Percentiles rank a stretch among this genome's conserved stretches.
Evolutionary conservation across 2,888 invertebrate genomes (phyloP).

Genomic region (Ophion obscuratus): DNA sequence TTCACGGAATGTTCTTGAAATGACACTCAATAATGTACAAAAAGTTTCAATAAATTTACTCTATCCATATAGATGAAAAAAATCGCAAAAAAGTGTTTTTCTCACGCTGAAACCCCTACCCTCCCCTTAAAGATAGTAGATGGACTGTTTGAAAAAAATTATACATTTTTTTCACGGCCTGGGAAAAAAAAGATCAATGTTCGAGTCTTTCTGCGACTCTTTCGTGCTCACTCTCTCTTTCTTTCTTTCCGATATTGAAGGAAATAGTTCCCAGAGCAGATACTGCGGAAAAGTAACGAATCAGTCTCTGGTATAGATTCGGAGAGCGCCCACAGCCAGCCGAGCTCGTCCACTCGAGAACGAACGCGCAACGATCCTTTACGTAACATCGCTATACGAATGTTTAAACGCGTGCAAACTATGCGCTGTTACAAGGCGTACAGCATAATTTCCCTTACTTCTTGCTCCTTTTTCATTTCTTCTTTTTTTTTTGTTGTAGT

Average conservation of each 20-base stretch:
- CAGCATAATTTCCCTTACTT: neutral
- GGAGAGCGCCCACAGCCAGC: slow-evolving; percentile 29
- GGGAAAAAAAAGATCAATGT: too few species aligned
- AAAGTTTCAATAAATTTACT: too few species aligned
- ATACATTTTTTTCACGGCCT: neutral
- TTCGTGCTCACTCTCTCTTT: too few species aligned
- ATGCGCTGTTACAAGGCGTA: neutral
- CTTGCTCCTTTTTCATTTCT: too few species aligned
- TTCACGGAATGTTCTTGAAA: too few species aligned
- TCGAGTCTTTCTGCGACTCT: too few species aligned
- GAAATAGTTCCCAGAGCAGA: slow-evolving; percentile 32
- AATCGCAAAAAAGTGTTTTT: too few species aligned
- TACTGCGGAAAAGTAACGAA: neutral
- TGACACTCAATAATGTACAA: too few species aligned
- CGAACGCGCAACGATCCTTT: slow-evolving; percentile 66
- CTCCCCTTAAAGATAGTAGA: too few species aligned
- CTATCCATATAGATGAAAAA: too few species aligned
- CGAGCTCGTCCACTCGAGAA: slow-evolving; percentile 60
- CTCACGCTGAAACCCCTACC: too few species aligned
- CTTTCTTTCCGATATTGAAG: neutral
- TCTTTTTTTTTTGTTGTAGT: neutral
- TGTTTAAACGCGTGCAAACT: slow-evolving; percentile 39
- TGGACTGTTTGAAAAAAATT: too few species aligned
- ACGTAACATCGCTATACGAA: slow-evolving; percentile 47
- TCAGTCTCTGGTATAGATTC: neutral